Evolutionary conservation across 37 sponge, comb jelly and placozoan genomes (phyloP), one percentile per base, ranked within the genome.

Genomic region (Hormiphora californensis): DNA sequence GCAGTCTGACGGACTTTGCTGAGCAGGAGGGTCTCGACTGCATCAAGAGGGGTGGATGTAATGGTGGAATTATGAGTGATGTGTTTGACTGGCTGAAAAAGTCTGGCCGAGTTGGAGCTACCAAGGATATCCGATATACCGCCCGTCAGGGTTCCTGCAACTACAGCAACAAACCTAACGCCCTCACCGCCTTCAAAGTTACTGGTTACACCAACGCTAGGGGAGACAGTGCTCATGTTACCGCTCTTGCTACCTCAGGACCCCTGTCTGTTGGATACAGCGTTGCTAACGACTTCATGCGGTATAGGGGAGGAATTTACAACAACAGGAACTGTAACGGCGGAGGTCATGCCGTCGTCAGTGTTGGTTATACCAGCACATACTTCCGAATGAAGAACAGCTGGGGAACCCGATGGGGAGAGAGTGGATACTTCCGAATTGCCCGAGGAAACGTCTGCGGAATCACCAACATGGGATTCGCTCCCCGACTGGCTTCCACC

Each of bases 11-110:
- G 61, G n/a, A 23, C 27, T 57, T 57, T 30, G n/a, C 61, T 12
- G 61, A 57, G n/a, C 61, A 57, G 61, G 61, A 57, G 61, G 61
- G 61, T 57, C 23, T 57, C 30, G 61, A 57, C 4, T 57, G 61
- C 27, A 28, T 30, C n/a, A 57, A 28, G 61, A 57, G n/a, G 23
- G 27, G 27, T 4, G 61, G 61, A 15, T 57, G 61, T 12, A 30
- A 30, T 19, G 61, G 61, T 12, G 61, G 61, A 57, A 28, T 23
- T 23, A 57, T 57, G 61, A 23, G 27, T 30, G n/a, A 57, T 15
- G 61, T 57, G 30, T 57, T 28, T 30, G 27, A 57, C 61, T 57
- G 27, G 5, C 30, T 30, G 4, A 57, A 57, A 12, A 57, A 57
- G 23, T 5, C 61, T 12, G 61, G 61, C 27, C n/a, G 61, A 57